Conservation (phyloP, 2,797 vertebrate genomes). For the Helarctos malayanus region DNA sequence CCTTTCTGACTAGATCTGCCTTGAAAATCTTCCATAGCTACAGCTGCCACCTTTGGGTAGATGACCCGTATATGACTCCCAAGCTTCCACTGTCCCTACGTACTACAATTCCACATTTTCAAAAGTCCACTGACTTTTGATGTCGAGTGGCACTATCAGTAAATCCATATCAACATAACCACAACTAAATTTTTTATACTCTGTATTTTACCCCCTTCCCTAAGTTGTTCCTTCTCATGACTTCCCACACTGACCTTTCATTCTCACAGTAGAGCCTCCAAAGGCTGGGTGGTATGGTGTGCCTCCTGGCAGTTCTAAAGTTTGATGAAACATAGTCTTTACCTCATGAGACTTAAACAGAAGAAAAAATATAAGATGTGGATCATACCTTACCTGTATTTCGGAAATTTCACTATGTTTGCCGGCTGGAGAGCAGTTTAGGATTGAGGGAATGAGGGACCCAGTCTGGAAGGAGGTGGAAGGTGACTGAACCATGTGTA, state of each 20-base stretch:
- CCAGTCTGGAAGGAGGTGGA: background rate
- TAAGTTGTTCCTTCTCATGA: constrained; percentile 26
- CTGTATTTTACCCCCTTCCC: background rate
- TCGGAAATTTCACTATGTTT: background rate
- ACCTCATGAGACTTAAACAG: background rate
- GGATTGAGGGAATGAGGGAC: background rate
- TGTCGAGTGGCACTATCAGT: background rate
- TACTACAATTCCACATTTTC: background rate
- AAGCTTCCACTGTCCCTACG: background rate
- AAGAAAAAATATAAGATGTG: background rate
- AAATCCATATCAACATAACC: background rate
- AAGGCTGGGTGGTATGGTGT: background rate
- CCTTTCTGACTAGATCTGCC: background rate
- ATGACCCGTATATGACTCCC: background rate
- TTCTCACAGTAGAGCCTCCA: background rate
- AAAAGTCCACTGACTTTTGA: background rate
- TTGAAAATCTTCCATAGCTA: background rate
- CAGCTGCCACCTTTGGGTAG: background rate
- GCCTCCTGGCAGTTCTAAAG: background rate
- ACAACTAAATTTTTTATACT: background rate
- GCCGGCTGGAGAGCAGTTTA: background rate
- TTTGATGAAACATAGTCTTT: background rate
- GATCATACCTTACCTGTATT: background rate
- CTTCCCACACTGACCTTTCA: background rate
- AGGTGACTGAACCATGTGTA: background rate